Percentiles rank a stretch among this genome's conserved stretches.
Conservation (phyloP, 2,888 invertebrate species). For the Tineola bisselliella region DNA sequence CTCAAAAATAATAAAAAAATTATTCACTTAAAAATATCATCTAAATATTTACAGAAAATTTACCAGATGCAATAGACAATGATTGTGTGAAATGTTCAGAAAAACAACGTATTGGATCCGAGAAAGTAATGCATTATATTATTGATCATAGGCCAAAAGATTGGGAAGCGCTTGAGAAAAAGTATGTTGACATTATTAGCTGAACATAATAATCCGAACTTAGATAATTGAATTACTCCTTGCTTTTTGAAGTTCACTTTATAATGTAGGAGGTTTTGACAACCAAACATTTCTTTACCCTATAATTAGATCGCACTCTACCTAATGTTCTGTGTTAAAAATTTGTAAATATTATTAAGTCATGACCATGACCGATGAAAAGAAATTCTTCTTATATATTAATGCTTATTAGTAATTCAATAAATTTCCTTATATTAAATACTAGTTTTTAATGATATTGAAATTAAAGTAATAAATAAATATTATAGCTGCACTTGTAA, state of each 20-base stretch:
- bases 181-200: constrained; percentile 46
- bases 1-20: too few species aligned
- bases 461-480: not conserved
- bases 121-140: constrained; percentile 70
- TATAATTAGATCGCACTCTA: too few species aligned
- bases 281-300: too few species aligned
- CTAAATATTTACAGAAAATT: constrained; percentile 62
- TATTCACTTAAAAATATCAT: too few species aligned
- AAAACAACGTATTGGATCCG: constrained; percentile 71
- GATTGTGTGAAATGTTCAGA: constrained; percentile 75
- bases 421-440: not conserved
- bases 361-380: too few species aligned
- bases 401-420: not conserved
- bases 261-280: too few species aligned
- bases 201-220: not conserved
- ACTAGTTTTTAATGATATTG: not conserved
- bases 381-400: not conserved
- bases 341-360: too few species aligned
- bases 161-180: constrained; percentile 66
- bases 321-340: too few species aligned
- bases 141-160: constrained; percentile 68
- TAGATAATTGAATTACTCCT: too few species aligned
- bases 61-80: constrained; percentile 76
- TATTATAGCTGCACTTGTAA: not conserved
- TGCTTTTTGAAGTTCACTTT: too few species aligned